Conservation (phyloP, 1,140 invertebrate genomes). For the Drosophila bipectinata region DNA sequence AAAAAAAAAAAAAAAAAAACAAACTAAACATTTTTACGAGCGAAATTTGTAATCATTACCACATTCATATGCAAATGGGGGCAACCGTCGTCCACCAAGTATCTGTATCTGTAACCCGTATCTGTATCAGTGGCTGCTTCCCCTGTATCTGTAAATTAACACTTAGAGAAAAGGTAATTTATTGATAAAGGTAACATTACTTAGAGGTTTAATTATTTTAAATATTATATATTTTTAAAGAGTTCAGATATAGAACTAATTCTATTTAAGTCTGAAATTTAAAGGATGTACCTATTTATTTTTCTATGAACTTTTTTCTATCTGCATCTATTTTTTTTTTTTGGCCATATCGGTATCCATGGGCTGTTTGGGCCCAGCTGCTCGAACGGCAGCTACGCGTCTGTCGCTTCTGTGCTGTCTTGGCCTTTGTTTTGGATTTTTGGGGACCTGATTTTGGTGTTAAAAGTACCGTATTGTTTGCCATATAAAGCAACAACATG, state of each 20-base stretch:
- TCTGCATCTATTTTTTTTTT: background rate
- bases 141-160: slow-evolving; percentile 25
- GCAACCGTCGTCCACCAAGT: slow-evolving; percentile 44
- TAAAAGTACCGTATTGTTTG: slow-evolving; percentile 82
- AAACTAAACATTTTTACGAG: slow-evolving; percentile 80
- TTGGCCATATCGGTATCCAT: slow-evolving; percentile 19
- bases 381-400: slow-evolving; percentile 75
- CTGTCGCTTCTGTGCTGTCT: slow-evolving; percentile 80
- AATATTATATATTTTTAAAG: too few relatives aligned
- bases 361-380: slow-evolving; percentile 61
- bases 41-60: slow-evolving; percentile 83
- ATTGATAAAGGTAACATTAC: too few relatives aligned
- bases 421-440: slow-evolving; percentile 67
- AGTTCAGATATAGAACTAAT: too few relatives aligned
- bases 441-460: slow-evolving; percentile 69
- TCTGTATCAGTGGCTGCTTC: slow-evolving; percentile 8
- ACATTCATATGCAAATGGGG: slow-evolving; percentile 80
- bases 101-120: slow-evolving; percentile 33
- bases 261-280: too few relatives aligned
- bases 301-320: background rate
- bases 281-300: too few relatives aligned
- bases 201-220: too few relatives aligned
- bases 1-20: slow-evolving; percentile 60
- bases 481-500: slow-evolving; percentile 62
- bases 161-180: background rate